These are phyloP conservation scores for Eudasyphora cyanicolor DNA, from an alignment of 2,888 invertebrate genomes.

Conservation along the genomic window DNA sequence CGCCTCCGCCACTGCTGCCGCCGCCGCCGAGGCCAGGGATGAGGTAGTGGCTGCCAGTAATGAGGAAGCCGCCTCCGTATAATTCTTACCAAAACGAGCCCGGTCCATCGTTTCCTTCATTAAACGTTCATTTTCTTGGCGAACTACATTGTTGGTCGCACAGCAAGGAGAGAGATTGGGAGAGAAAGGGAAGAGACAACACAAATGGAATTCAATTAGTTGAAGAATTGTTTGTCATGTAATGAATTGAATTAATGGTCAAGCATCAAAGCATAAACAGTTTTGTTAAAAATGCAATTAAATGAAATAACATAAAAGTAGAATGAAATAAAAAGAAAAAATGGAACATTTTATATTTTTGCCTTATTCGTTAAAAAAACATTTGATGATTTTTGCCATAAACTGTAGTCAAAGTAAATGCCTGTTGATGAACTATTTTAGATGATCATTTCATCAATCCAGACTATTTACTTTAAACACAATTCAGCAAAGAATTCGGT, in stretches of 20 bases:
- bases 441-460: slow-evolving; percentile 76
- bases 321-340: slow-evolving; percentile 44
- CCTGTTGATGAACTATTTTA: slow-evolving; percentile 77
- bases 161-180: slow-evolving; percentile 39
- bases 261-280: slow-evolving; percentile 68
- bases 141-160: slow-evolving; percentile 87
- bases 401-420: slow-evolving; percentile 79
- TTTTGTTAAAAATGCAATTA: slow-evolving; percentile 38
- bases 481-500: slow-evolving; percentile 71
- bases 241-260: slow-evolving; percentile 12
- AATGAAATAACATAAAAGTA: slow-evolving; percentile 32
- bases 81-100: slow-evolving; percentile 78
- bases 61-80: slow-evolving; percentile 75
- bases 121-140: slow-evolving; percentile 93
- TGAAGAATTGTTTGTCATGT: neutral
- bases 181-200: slow-evolving; percentile 34
- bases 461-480: slow-evolving; percentile 79
- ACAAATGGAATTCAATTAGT: slow-evolving; percentile 45
- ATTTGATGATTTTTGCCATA: slow-evolving; percentile 74
- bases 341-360: slow-evolving; percentile 64
- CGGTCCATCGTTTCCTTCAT: slow-evolving; percentile 88
- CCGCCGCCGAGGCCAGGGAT: slow-evolving; percentile 57
- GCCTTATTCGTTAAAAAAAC: slow-evolving; percentile 25
- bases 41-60: slow-evolving; percentile 67
- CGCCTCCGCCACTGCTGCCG: slow-evolving; percentile 27